These are phyloP conservation scores for Typhlomys cinereus DNA, from an alignment of 2,113 vertebrate genomes.

Conservation along the genomic window DNA sequence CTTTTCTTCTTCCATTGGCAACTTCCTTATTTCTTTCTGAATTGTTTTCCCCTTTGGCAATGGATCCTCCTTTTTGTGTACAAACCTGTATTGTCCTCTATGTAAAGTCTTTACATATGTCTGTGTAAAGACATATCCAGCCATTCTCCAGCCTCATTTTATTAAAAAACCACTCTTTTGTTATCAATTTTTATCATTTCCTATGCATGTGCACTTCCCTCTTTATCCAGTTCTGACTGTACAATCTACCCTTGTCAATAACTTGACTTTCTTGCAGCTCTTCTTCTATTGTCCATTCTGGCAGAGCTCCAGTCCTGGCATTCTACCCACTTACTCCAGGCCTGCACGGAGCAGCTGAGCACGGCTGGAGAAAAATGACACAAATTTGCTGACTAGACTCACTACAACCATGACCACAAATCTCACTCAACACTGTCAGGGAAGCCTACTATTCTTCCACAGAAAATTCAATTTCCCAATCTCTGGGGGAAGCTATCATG, in stretches of 20 bases:
- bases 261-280: background rate
- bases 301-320: background rate
- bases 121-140: no score
- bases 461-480: constrained; percentile 71
- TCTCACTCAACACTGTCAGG: constrained; percentile 66
- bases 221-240: background rate
- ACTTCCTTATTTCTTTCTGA: no score
- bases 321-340: background rate
- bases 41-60: no score
- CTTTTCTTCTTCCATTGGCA: no score
- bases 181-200: background rate
- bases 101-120: no score
- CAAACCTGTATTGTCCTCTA: no score
- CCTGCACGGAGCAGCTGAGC: constrained; percentile 12
- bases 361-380: constrained; percentile 63
- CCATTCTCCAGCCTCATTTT: background rate
- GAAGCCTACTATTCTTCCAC: constrained; percentile 47
- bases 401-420: constrained; percentile 63
- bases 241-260: background rate
- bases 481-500: constrained; percentile 60
- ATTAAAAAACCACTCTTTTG: background rate
- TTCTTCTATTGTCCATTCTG: background rate
- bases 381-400: constrained; percentile 57
- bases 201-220: background rate
- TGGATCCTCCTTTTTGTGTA: no score